A percentile compares a stretch with the other conserved stretches of the same genome.
These are phyloP conservation scores for Echinops telfairi DNA, from an alignment of 2,113 vertebrate species.

Conservation along the genomic window DNA sequence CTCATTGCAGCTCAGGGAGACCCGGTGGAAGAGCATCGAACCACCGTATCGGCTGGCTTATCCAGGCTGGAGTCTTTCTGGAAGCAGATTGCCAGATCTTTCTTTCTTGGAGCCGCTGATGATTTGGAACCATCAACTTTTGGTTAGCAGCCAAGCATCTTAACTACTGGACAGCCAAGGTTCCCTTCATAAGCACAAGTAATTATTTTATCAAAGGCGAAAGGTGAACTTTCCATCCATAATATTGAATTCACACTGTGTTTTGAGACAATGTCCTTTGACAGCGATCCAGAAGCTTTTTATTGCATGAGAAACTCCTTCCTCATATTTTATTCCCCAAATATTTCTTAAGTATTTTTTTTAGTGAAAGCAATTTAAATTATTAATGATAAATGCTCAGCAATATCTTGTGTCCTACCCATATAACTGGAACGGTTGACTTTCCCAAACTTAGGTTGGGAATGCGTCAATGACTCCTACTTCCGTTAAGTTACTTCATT, in stretches of 20 bases:
- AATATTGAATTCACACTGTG: background rate
- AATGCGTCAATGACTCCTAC: background rate
- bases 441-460: background rate
- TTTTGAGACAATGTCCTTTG: background rate
- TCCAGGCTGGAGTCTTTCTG: no score
- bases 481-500: background rate
- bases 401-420: background rate
- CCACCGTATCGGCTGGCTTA: no score
- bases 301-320: background rate
- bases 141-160: no score
- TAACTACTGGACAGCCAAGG: no score
- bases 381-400: conserved; percentile 18
- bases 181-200: background rate
- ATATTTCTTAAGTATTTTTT: background rate
- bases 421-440: background rate
- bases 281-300: background rate
- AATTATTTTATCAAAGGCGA: conserved; percentile 9
- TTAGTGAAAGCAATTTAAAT: background rate
- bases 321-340: background rate
- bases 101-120: no score
- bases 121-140: no score
- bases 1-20: no score
- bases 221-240: background rate
- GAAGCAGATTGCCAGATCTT: no score
- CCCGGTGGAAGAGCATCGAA: no score